Evolutionary conservation across 1,140 invertebrate species (phyloP).

Genomic region (Drosophila novamexicana): DNA sequence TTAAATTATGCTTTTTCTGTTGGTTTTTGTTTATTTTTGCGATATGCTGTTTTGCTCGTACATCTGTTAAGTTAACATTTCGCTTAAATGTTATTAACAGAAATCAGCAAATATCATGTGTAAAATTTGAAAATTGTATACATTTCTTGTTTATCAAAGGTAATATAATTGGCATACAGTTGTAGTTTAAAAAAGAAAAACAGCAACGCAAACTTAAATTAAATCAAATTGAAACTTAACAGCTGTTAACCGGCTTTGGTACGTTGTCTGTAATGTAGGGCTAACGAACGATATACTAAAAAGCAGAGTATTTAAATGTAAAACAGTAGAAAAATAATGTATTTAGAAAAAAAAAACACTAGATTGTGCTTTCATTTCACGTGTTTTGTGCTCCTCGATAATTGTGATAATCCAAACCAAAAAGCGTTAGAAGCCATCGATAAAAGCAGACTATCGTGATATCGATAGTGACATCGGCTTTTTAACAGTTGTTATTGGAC

Average conservation of each 20-base stretch:
- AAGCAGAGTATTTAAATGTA: neutral
- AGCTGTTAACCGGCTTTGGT: constrained; percentile 1
- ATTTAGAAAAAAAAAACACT: neutral
- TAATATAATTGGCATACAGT: no score
- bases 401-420: no score
- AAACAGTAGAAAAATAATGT: neutral
- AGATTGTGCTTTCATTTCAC: neutral
- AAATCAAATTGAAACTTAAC: neutral
- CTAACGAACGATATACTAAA: no score
- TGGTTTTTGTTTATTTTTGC: constrained; percentile 15
- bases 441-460: neutral
- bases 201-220: no score
- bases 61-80: constrained; percentile 15
- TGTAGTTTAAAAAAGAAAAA: no score
- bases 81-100: constrained; percentile 8
- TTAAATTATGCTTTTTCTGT: neutral
- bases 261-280: no score
- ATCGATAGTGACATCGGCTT: constrained; percentile 3
- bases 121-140: neutral
- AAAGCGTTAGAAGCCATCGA: neutral
- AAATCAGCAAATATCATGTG: neutral
- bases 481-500: neutral
- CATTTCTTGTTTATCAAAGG: neutral
- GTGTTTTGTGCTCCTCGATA: neutral
- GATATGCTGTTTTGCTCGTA: constrained; percentile 1